A percentile compares a stretch with the other conserved stretches of the same genome.
These are phyloP conservation scores for Oriolus oriolus DNA, from an alignment of 2,113 vertebrate species.

Conservation along the genomic window DNA sequence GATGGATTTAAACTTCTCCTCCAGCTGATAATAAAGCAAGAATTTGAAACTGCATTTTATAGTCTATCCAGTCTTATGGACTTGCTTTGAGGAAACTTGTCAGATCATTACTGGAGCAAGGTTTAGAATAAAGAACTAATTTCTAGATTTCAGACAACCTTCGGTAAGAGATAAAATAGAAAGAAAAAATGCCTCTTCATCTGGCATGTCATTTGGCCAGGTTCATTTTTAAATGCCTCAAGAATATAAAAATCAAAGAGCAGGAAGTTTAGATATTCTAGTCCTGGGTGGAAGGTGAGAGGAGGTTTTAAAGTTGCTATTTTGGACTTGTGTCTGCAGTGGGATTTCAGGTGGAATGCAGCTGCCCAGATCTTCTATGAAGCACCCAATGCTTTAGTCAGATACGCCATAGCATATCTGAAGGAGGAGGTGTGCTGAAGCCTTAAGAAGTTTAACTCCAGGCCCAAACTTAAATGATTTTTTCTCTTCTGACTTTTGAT, in stretches of 20 bases:
- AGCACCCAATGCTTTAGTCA: neutral
- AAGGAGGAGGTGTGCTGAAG: neutral
- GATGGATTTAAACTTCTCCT: neutral
- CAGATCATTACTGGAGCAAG: neutral
- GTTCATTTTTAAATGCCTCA: neutral
- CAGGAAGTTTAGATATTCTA: neutral
- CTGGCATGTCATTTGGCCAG: neutral
- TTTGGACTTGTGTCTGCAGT: neutral
- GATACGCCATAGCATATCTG: neutral
- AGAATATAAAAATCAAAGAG: neutral
- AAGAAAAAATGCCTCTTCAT: neutral
- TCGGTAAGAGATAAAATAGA: neutral
- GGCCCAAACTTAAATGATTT: constrained; percentile 5
- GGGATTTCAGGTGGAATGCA: neutral
- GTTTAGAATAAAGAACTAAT: neutral
- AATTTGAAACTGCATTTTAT: neutral
- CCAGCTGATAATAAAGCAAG: neutral
- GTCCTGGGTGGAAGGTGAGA: neutral
- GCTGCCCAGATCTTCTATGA: neutral
- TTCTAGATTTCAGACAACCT: neutral
- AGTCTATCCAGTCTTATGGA: neutral
- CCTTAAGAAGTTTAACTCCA: constrained; percentile 27
- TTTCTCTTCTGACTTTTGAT: constrained; percentile 14
- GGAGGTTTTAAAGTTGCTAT: neutral
- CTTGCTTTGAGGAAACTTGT: neutral